phyloP scores from a whole-genome alignment of 2,888 invertebrate genomes.

The Orthonevra nobilis region DNA sequence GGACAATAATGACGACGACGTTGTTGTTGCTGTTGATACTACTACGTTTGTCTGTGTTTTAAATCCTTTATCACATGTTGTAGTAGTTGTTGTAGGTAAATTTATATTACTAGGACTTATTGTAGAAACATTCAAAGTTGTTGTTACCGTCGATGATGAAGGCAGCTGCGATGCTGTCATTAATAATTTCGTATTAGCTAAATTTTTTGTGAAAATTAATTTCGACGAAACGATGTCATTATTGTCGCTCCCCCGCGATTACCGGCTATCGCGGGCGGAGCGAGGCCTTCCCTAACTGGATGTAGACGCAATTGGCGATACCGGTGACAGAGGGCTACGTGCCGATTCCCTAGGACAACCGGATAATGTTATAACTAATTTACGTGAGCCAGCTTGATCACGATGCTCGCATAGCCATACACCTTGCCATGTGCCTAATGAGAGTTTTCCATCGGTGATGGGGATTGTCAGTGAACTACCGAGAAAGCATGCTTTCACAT shows the following conservation, averaged over 20 bases:
- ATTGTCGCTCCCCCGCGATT: slow-evolving; percentile 81
- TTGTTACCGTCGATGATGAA: slow-evolving; percentile 72
- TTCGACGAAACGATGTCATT: slow-evolving; percentile 81
- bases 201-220: slow-evolving; percentile 80
- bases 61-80: slow-evolving; percentile 70
- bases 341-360: slow-evolving; percentile 93
- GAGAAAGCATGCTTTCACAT: slow-evolving; percentile 97
- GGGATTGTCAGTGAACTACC: slow-evolving; percentile 97
- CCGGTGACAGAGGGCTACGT: slow-evolving; percentile 92
- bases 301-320: slow-evolving; percentile 92
- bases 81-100: slow-evolving; percentile 71
- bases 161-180: slow-evolving; percentile 71
- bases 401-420: slow-evolving; percentile 99
- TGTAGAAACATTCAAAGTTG: slow-evolving; percentile 66
- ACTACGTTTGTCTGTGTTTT: slow-evolving; percentile 61
- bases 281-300: slow-evolving; percentile 92
- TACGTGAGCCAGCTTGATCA: slow-evolving; percentile 96
- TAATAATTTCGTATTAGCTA: slow-evolving; percentile 79
- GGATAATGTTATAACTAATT: slow-evolving; percentile 93
- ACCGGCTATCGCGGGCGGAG: slow-evolving; percentile 82
- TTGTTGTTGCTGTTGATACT: slow-evolving; percentile 67
- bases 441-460: slow-evolving; percentile 96
- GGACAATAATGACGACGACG: slow-evolving; percentile 74
- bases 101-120: slow-evolving; percentile 72
- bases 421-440: slow-evolving; percentile 98